Evolutionary conservation across 2,113 vertebrate species (phyloP).

Genomic region (Paedocypris sp.): DNA sequence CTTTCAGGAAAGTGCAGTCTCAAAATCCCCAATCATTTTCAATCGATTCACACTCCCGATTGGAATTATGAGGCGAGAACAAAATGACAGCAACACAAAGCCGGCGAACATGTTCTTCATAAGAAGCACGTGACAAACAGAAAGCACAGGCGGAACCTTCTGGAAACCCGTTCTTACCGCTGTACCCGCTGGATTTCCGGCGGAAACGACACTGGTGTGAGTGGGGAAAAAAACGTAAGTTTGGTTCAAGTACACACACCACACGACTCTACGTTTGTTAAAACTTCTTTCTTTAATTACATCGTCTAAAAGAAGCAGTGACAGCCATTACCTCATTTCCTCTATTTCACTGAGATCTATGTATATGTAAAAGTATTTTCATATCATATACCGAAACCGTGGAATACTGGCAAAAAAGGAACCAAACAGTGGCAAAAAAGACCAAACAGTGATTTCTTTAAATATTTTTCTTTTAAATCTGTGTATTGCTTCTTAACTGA

Average conservation of each 20-base stretch:
- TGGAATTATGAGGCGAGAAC: conserved; percentile 64
- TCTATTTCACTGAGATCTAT: conserved; percentile 41
- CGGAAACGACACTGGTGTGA: neutral
- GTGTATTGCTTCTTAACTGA: conserved; percentile 46
- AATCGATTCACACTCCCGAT: conserved; percentile 47
- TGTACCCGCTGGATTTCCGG: neutral
- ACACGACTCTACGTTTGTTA: conserved; percentile 37
- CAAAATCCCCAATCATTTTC: too few relatives aligned
- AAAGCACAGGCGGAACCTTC: conserved; percentile 24
- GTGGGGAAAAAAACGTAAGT: neutral
- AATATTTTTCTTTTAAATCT: conserved; percentile 31
- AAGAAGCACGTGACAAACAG: conserved; percentile 58
- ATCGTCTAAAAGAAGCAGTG: conserved; percentile 41
- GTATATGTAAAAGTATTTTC: conserved; percentile 29
- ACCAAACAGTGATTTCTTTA: conserved; percentile 38
- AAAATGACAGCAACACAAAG: conserved; percentile 76
- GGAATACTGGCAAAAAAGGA: conserved; percentile 36
- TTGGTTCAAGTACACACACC: conserved; percentile 29
- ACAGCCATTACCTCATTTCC: conserved; percentile 37
- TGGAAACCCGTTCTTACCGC: too few relatives aligned
- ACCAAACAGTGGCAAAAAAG: too few relatives aligned
- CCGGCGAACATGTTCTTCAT: conserved; percentile 65
- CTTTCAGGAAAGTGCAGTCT: conserved; percentile 69
- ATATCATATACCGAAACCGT: conserved; percentile 34
- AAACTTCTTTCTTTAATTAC: conserved; percentile 41